A percentile compares a stretch with the other conserved stretches of the same genome.
These are phyloP conservation scores for Biston betularia DNA, from an alignment of 2,888 invertebrate genomes.

Conservation along the genomic window DNA sequence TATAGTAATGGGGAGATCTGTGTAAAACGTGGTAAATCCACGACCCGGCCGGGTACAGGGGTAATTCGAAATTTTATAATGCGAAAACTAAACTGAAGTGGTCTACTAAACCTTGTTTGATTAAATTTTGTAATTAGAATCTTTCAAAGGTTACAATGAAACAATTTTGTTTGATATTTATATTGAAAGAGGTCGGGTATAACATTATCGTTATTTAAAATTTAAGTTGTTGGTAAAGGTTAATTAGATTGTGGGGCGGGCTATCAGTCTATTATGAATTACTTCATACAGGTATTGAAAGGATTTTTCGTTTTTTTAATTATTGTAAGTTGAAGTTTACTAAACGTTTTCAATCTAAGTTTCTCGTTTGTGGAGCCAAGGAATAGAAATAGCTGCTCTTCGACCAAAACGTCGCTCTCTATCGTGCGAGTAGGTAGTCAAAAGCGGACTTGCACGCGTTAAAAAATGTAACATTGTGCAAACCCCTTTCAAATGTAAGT, in stretches of 20 bases:
- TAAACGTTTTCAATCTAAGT: too few species aligned
- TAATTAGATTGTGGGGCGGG: conserved; percentile 18
- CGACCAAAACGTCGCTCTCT: too few species aligned
- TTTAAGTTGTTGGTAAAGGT: conserved; percentile 15
- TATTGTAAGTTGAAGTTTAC: too few species aligned
- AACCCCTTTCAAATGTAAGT: too few species aligned
- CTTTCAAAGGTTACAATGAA: conserved; percentile 28
- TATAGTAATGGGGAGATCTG: conserved; percentile 67
- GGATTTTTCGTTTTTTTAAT: too few species aligned
- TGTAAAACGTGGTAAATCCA: conserved; percentile 62
- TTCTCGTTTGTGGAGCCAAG: too few species aligned
- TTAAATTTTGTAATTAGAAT: conserved; percentile 47
- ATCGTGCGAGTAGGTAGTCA: too few species aligned
- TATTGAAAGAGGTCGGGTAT: conserved; percentile 9
- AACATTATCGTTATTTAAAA: conserved; percentile 15
- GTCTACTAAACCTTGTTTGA: conserved; percentile 47
- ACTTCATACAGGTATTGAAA: too few species aligned
- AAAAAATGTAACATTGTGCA: too few species aligned
- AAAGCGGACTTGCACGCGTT: too few species aligned
- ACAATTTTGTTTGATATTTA: conserved; percentile 26
- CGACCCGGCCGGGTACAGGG: conserved; percentile 49
- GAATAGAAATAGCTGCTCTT: too few species aligned
- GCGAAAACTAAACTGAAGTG: conserved; percentile 48
- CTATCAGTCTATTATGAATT: background rate
- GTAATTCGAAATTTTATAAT: conserved; percentile 50